A percentile compares a stretch with the other conserved stretches of the same genome.
phyloP scores from a whole-genome alignment of 1,140 invertebrate species.

The Anoplophora glabripennis region DNA sequence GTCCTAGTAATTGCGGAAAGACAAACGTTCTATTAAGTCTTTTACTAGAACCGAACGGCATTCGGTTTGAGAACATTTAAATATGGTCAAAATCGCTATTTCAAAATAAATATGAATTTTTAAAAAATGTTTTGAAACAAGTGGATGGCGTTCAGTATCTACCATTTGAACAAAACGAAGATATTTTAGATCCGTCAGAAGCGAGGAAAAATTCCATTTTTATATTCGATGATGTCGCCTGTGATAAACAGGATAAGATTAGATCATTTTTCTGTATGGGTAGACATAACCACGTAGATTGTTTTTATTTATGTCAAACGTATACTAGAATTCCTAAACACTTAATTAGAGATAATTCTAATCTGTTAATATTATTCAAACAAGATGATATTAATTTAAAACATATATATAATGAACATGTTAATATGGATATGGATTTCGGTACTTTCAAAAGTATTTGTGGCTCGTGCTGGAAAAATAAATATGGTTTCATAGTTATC shows the following conservation, averaged over 20 bases:
- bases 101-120: slow-evolving; percentile 6
- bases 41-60: neutral
- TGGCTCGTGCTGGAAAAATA: slow-evolving; percentile 36
- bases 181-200: no score
- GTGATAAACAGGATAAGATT: slow-evolving; percentile 43
- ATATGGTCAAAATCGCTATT: neutral
- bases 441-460: slow-evolving; percentile 41
- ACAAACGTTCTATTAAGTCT: neutral
- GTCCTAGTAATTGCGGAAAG: neutral
- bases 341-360: slow-evolving; percentile 47
- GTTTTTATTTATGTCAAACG: no score
- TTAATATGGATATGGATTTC: slow-evolving; percentile 44
- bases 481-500: slow-evolving; percentile 40
- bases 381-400: slow-evolving; percentile 48
- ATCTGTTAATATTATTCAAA: slow-evolving; percentile 47
- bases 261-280: slow-evolving; percentile 43
- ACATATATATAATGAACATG: slow-evolving; percentile 48
- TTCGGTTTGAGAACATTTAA: slow-evolving; percentile 2
- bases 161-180: no score
- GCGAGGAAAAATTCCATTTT: slow-evolving; percentile 38
- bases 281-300: no score
- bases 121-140: neutral
- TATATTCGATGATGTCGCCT: slow-evolving; percentile 44
- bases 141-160: no score
- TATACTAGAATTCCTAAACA: slow-evolving; percentile 48